Evolutionary conservation across 2,113 vertebrate species (phyloP).

Genomic region (Pan paniscus): DNA sequence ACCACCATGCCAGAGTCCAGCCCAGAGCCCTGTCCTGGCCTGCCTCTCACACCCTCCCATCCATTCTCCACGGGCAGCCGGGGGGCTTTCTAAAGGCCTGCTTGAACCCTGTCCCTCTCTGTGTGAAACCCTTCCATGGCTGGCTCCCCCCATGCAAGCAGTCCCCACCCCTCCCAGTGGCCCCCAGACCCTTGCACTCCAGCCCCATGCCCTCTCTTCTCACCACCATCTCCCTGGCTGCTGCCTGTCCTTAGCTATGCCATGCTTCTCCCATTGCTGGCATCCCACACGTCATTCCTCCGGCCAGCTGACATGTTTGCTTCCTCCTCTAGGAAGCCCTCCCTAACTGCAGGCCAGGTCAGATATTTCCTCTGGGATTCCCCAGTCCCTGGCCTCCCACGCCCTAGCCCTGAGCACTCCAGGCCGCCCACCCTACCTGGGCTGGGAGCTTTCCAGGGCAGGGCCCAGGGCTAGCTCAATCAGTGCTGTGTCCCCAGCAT

Average conservation of each 20-base stretch:
- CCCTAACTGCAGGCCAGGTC: not conserved
- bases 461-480: not conserved
- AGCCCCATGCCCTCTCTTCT: not conserved
- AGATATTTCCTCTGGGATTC: not conserved
- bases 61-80: not conserved
- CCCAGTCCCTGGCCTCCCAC: not conserved
- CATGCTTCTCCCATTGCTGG: no score
- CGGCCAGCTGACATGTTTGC: not conserved
- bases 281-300: not conserved
- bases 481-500: not conserved
- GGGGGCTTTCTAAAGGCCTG: not conserved
- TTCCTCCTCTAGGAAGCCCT: not conserved
- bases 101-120: not conserved
- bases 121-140: not conserved
- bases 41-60: not conserved
- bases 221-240: not conserved
- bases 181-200: not conserved
- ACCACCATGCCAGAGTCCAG: not conserved
- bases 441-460: not conserved
- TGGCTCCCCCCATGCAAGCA: accelerated
- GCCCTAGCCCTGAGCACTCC: not conserved
- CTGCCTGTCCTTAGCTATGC: no score
- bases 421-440: not conserved
- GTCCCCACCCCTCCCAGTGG: no score
- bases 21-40: not conserved